Evolutionary conservation across 1,140 invertebrate species (phyloP).

Genomic region (Lasioglossum baleicum): DNA sequence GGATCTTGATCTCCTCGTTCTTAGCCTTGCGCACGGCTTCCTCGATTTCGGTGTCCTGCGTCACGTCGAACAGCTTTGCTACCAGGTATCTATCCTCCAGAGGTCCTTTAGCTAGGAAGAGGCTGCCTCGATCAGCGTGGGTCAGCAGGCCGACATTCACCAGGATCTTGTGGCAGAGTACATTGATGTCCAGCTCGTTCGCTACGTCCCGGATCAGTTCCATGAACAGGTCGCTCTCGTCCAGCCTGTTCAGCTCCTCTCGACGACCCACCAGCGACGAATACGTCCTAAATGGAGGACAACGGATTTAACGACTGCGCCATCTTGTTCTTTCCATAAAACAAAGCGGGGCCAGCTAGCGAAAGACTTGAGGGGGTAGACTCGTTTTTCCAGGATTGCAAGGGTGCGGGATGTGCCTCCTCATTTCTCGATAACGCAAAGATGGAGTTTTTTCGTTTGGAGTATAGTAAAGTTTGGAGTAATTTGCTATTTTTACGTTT

Average conservation of each 20-base stretch:
- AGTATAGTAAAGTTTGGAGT: too few species aligned
- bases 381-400: too few species aligned
- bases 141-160: conserved; percentile 94
- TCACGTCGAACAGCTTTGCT: conserved; percentile 95
- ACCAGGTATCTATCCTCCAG: conserved; percentile 88
- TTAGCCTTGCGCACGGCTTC: conserved; percentile 86
- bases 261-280: conserved; percentile 77
- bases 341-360: too few species aligned
- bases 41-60: conserved; percentile 90
- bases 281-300: conserved; percentile 64
- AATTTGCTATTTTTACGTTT: too few species aligned
- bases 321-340: too few species aligned
- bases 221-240: conserved; percentile 93
- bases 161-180: conserved; percentile 95
- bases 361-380: too few species aligned
- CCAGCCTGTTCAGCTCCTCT: conserved; percentile 83
- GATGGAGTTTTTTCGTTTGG: too few species aligned
- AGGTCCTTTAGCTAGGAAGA: conserved; percentile 92
- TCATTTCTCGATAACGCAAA: too few species aligned
- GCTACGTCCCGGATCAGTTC: conserved; percentile 95
- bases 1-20: conserved; percentile 91
- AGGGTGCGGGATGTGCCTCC: too few species aligned
- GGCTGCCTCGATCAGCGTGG: conserved; percentile 90
- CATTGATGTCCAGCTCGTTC: conserved; percentile 95
- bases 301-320: too few species aligned